Evolutionary conservation across 2,797 vertebrate species (phyloP), one percentile per base, ranked within the genome.

Genomic region (Brachymystax lenok): DNA sequence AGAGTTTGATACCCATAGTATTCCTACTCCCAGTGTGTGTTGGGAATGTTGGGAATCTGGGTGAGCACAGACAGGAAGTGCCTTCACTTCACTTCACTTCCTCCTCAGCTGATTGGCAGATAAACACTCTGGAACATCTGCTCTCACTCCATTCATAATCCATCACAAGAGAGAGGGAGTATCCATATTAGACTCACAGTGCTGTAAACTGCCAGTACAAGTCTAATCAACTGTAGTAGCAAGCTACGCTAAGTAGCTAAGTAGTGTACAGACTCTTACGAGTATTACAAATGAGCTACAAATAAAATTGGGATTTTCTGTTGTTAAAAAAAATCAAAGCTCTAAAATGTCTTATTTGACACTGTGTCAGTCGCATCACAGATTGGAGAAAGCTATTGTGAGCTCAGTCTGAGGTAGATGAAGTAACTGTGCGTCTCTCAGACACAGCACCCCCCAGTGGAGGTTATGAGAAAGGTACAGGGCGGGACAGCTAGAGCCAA

Each of bases 51-150:
- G 83, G 79, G 79, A 87, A 80, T 85, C 78, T 79, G 77, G 51
- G 77, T 75, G 81, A 79, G 77, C 74, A 84, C 84, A 79, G 80
- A 81, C 79, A 87, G 83, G 85, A 88, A 89, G 82, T 81, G 82
- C 82, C 77, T 81, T 90, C 77, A 82, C 87, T 90, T 90, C 77
- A 82, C 87, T 90, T 89, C 80, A 46, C 40, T 46, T 46, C 40
- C 40, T 13, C 10, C 40, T 46, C 40, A 46, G 40, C 80, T 89
- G 88, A 93, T 83, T 89, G 91, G 83, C 88, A 87, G 87, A 92
- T 88, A 84, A 72, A 52, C 21, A 56, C 27, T 54, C 27, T 50
- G 69, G 68, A 70, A 70, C 86, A 88, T 91, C 89, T 90, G 83
- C 61, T 83, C 76, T 13, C 10, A 46, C 7, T 56, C 74, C 76